Evolutionary conservation across 2,888 invertebrate genomes (phyloP).

Genomic region (Rhyacophila evoluta): DNA sequence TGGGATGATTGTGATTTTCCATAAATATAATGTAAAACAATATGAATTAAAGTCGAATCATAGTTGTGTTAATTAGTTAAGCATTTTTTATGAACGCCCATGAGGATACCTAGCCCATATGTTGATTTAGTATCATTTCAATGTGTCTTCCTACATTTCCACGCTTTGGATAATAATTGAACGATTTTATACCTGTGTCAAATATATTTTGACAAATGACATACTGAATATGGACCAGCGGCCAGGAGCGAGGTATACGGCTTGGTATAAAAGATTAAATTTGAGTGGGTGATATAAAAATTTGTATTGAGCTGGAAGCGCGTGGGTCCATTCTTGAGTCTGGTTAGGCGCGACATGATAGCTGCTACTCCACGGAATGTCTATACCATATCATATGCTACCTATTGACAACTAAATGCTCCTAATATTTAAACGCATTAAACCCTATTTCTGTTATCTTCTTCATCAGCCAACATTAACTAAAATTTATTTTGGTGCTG

Average conservation of each 20-base stretch:
- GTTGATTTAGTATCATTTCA: neutral
- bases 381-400: too few relatives aligned
- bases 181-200: constrained; percentile 9
- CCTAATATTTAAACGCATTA: too few relatives aligned
- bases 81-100: neutral
- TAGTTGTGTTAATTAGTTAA: neutral
- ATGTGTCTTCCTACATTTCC: constrained; percentile 12
- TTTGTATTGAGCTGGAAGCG: neutral
- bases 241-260: neutral
- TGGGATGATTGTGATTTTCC: too few relatives aligned
- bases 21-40: too few relatives aligned
- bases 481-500: too few relatives aligned
- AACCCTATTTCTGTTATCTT: too few relatives aligned
- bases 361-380: too few relatives aligned
- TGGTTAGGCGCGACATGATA: too few relatives aligned
- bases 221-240: constrained; percentile 11
- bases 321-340: neutral
- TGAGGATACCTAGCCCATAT: neutral
- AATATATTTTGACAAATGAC: constrained; percentile 22
- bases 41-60: too few relatives aligned
- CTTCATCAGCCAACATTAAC: too few relatives aligned
- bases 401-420: too few relatives aligned
- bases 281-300: neutral
- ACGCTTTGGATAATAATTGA: constrained; percentile 1
- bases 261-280: neutral